Evolutionary conservation across 2,113 vertebrate species (phyloP).

Genomic region (Epinephelus moara): DNA sequence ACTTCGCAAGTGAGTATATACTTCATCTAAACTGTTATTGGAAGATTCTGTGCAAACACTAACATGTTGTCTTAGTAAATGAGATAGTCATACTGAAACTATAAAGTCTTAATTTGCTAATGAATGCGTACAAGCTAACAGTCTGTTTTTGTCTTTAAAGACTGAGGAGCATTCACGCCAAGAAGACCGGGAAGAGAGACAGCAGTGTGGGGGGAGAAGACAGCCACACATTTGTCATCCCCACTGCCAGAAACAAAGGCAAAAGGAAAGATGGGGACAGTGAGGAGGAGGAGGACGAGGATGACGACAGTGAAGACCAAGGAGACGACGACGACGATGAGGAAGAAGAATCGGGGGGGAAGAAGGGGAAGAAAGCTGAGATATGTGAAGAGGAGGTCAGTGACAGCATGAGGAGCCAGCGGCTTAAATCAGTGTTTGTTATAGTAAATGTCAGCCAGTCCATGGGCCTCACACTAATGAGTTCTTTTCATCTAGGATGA

Average conservation of each 20-base stretch:
- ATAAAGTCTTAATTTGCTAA: background rate
- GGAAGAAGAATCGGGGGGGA: slow-evolving; percentile 91
- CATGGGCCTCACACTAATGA: slow-evolving; percentile 37
- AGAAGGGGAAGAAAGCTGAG: slow-evolving; percentile 91
- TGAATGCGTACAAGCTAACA: background rate
- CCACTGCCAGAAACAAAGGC: slow-evolving; percentile 86
- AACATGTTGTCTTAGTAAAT: background rate
- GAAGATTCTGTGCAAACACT: background rate
- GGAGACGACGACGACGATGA: slow-evolving; percentile 89
- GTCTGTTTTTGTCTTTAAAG: slow-evolving; percentile 73
- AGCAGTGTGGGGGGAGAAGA: slow-evolving; percentile 85
- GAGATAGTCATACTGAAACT: background rate
- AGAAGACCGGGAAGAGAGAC: slow-evolving; percentile 90
- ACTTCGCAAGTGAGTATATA: slow-evolving; percentile 94
- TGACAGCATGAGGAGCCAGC: slow-evolving; percentile 69
- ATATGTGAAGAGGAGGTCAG: slow-evolving; percentile 95
- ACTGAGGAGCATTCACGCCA: slow-evolving; percentile 91
- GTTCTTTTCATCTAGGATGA: slow-evolving; percentile 87
- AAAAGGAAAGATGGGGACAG: slow-evolving; percentile 91
- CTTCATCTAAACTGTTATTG: background rate
- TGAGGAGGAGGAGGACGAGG: slow-evolving; percentile 93
- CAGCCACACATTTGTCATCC: slow-evolving; percentile 79
- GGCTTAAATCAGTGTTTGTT: slow-evolving; percentile 29
- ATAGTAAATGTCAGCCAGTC: slow-evolving; percentile 36
- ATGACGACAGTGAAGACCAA: slow-evolving; percentile 90